Evolutionary conservation across 2,888 invertebrate genomes (phyloP).

Genomic region (Xestoiulus laeticollis): DNA sequence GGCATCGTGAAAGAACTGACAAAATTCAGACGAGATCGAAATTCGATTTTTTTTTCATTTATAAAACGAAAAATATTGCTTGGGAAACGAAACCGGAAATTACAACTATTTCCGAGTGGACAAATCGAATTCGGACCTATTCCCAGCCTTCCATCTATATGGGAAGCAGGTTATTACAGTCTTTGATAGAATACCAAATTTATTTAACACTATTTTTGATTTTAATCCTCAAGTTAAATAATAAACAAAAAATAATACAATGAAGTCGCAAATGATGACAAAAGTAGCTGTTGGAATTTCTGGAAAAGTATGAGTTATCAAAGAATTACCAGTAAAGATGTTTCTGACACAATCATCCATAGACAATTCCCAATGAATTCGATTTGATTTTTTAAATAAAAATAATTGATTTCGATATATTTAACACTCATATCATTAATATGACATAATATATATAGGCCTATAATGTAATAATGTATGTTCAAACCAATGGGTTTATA

Average conservation of each 20-base stretch:
- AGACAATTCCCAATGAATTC: too few species aligned
- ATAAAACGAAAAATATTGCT: background rate
- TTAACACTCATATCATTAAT: too few species aligned
- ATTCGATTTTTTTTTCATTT: slow-evolving; percentile 4
- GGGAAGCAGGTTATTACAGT: background rate
- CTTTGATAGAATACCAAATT: background rate
- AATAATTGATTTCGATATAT: too few species aligned
- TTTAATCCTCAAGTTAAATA: background rate
- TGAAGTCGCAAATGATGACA: background rate
- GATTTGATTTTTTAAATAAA: too few species aligned
- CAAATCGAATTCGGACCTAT: slow-evolving; percentile 8
- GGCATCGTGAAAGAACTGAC: background rate
- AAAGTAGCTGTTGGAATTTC: too few species aligned
- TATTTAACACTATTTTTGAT: background rate
- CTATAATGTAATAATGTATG: too few species aligned
- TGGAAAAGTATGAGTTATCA: too few species aligned
- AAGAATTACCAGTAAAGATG: too few species aligned
- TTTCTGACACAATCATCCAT: too few species aligned
- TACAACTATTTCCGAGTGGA: background rate
- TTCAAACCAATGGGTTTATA: too few species aligned
- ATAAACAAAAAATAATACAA: background rate
- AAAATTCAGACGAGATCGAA: background rate
- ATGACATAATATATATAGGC: too few species aligned
- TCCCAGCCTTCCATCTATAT: background rate
- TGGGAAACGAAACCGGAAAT: background rate